phyloP scores from a whole-genome alignment of 2,888 invertebrate species.

The Apeira syringaria region DNA sequence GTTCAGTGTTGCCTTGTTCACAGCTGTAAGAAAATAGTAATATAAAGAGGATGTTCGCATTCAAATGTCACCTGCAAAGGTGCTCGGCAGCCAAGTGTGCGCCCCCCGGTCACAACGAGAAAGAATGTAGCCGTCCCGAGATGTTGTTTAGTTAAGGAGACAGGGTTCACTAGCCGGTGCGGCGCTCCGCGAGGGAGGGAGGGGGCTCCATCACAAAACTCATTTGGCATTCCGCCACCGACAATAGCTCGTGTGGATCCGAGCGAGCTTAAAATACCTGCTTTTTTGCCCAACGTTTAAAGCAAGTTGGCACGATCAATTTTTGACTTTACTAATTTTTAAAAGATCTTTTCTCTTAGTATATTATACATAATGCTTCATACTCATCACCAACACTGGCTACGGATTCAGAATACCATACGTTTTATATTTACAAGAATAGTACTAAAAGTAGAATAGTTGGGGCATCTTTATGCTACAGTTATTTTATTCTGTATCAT shows the following conservation, averaged over 20 bases:
- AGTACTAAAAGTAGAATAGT: too few relatives aligned
- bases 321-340: too few relatives aligned
- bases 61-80: conserved; percentile 22
- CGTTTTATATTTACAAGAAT: too few relatives aligned
- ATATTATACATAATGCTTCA: too few relatives aligned
- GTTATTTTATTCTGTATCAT: too few relatives aligned
- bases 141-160: conserved; percentile 55
- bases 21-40: conserved; percentile 1
- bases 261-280: conserved; percentile 74
- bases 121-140: conserved; percentile 38
- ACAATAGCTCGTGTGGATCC: conserved; percentile 70
- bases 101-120: conserved; percentile 14
- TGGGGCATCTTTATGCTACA: too few relatives aligned
- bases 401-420: too few relatives aligned
- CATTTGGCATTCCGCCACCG: conserved; percentile 81
- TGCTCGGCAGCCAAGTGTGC: conserved; percentile 21
- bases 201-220: conserved; percentile 76
- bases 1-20: neutral
- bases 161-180: conserved; percentile 65
- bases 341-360: too few relatives aligned
- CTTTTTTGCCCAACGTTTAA: conserved; percentile 51
- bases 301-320: conserved; percentile 62
- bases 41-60: conserved; percentile 13
- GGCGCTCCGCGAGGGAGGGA: conserved; percentile 59
- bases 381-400: too few relatives aligned